phyloP scores from a whole-genome alignment of 1,140 invertebrate species.

The Nephotettix cincticeps region DNA sequence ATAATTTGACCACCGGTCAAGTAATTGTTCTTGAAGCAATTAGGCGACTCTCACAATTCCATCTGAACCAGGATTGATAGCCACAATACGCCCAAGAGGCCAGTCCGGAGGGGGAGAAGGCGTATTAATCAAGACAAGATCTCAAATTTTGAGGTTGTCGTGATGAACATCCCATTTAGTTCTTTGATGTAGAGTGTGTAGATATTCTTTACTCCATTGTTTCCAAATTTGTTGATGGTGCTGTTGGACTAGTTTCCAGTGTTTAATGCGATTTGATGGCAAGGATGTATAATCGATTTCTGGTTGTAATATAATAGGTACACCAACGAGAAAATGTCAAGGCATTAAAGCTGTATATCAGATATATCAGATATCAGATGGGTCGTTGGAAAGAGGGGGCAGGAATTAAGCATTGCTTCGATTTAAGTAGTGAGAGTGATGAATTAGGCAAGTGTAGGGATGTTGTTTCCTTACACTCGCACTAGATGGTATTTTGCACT shows the following conservation, averaged over 20 bases:
- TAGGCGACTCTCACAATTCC: no score
- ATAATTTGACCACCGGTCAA: no score
- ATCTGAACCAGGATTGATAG: no score
- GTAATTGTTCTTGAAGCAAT: no score
- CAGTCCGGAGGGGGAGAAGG: no score
- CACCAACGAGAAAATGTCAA: background rate
- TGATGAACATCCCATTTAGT: background rate
- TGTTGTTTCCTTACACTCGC: background rate
- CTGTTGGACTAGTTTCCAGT: background rate
- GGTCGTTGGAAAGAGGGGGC: background rate
- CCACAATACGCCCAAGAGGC: no score
- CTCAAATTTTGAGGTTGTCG: background rate
- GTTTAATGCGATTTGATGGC: background rate
- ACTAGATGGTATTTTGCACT: background rate
- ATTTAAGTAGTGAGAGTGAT: background rate
- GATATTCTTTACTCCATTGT: background rate
- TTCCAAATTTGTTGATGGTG: background rate
- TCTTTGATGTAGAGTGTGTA: background rate
- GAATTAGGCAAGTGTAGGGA: background rate
- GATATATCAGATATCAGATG: background rate
- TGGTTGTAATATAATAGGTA: background rate
- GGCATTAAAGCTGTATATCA: background rate
- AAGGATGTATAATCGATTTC: background rate
- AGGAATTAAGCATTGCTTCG: background rate
- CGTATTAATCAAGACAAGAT: no score